phyloP scores from a whole-genome alignment of 2,113 vertebrate genomes.

The Petrocephalus microphthalmus region DNA sequence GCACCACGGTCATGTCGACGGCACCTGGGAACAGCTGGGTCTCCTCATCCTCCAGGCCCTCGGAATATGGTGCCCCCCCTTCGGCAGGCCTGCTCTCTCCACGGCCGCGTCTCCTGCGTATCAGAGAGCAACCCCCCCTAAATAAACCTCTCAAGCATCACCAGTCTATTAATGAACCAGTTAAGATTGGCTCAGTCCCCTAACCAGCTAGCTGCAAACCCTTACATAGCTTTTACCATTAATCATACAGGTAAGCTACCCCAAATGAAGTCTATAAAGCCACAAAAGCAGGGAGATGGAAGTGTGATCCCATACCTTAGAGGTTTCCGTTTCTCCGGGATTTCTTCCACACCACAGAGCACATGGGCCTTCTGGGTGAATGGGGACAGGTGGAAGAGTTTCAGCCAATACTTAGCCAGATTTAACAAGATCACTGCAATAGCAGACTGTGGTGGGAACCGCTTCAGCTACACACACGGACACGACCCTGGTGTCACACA shows the following conservation, averaged over 20 bases:
- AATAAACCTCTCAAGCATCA: background rate
- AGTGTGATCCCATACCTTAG: conserved; percentile 38
- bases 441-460: background rate
- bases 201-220: no score
- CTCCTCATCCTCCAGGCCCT: conserved; percentile 47
- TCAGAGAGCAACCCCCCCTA: background rate
- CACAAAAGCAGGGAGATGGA: background rate
- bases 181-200: background rate
- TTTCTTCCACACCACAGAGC: conserved; percentile 8
- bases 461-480: background rate
- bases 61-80: background rate
- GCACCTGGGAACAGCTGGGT: conserved; percentile 74
- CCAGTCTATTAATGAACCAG: background rate
- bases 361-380: conserved; percentile 33
- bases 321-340: conserved; percentile 2
- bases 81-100: conserved; percentile 17
- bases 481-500: background rate
- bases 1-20: background rate
- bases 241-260: background rate
- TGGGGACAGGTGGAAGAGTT: background rate
- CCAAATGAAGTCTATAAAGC: background rate
- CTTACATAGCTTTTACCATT: background rate
- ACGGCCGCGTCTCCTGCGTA: conserved; percentile 33
- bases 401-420: background rate
- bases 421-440: background rate